phyloP scores from a whole-genome alignment of 2,888 invertebrate genomes.

The Tenthredo mesomela region DNA sequence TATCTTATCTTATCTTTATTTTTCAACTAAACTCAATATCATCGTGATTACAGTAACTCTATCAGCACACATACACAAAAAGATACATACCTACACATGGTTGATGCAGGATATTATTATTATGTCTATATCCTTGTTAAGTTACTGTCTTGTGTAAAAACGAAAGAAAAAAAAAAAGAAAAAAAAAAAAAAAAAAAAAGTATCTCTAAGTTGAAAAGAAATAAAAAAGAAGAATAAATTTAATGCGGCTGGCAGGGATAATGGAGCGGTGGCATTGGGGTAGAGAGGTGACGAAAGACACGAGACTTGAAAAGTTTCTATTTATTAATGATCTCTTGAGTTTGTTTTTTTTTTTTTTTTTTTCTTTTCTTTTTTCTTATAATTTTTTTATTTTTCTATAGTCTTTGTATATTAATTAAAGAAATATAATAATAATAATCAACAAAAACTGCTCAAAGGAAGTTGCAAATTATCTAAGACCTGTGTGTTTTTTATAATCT shows the following conservation, averaged over 20 bases:
- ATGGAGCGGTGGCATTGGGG: background rate
- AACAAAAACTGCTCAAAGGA: background rate
- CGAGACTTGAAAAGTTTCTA: background rate
- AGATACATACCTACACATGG: background rate
- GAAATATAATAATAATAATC: background rate
- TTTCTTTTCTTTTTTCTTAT: background rate
- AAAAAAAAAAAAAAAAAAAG: background rate
- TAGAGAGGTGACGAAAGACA: background rate
- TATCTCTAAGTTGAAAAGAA: slow-evolving; percentile 15
- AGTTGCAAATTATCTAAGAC: background rate
- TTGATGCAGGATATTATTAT: background rate
- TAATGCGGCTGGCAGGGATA: slow-evolving; percentile 22
- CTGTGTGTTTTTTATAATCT: background rate
- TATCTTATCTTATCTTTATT: slow-evolving; percentile 53
- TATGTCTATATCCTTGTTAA: slow-evolving; percentile 5
- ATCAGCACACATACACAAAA: background rate
- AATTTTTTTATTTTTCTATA: background rate
- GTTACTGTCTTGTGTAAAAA: slow-evolving; percentile 21
- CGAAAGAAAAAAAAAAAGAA: slow-evolving; percentile 53
- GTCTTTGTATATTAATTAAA: background rate
- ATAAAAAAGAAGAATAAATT: background rate
- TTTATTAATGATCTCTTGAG: background rate
- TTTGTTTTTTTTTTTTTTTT: background rate
- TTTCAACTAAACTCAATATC: slow-evolving; percentile 54
- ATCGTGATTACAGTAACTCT: background rate